These are phyloP conservation scores for Tinamus major DNA, from an alignment of 2,797 vertebrate genomes.

Conservation along the genomic window DNA sequence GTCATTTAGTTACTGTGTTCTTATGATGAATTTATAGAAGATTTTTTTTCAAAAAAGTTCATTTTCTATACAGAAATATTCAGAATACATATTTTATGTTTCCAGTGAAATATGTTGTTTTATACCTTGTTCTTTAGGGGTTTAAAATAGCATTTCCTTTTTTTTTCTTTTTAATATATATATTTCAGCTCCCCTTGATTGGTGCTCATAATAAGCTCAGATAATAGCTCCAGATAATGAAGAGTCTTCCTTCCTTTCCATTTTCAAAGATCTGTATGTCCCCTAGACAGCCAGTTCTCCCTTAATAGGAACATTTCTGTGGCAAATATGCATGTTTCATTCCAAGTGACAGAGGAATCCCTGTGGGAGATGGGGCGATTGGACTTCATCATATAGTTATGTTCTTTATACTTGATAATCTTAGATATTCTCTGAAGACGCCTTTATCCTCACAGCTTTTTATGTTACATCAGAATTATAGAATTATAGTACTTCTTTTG, in stretches of 20 bases:
- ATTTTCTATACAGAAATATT: neutral
- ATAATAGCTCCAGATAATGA: neutral
- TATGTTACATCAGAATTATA: neutral
- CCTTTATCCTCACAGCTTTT: neutral
- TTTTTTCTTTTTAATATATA: neutral
- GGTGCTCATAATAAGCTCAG: too few species aligned
- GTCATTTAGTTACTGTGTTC: slow-evolving; percentile 47
- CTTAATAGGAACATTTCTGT: neutral
- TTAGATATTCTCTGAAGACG: neutral
- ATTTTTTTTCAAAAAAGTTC: neutral
- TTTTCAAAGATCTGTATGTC: neutral
- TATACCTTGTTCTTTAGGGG: neutral
- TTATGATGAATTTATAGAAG: neutral
- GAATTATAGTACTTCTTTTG: neutral
- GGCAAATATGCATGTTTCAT: fast-evolving
- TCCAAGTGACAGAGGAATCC: neutral
- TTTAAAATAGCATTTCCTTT: neutral
- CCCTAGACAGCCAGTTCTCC: neutral
- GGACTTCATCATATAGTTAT: neutral
- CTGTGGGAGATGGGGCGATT: neutral
- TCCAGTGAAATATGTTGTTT: neutral
- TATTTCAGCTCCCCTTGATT: neutral
- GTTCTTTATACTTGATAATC: neutral
- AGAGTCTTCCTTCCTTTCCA: neutral
- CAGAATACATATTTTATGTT: neutral